Percentiles rank a stretch among this genome's conserved stretches.
These are phyloP conservation scores for Heliconius ismenius DNA, from an alignment of 2,888 invertebrate species.

Conservation along the genomic window DNA sequence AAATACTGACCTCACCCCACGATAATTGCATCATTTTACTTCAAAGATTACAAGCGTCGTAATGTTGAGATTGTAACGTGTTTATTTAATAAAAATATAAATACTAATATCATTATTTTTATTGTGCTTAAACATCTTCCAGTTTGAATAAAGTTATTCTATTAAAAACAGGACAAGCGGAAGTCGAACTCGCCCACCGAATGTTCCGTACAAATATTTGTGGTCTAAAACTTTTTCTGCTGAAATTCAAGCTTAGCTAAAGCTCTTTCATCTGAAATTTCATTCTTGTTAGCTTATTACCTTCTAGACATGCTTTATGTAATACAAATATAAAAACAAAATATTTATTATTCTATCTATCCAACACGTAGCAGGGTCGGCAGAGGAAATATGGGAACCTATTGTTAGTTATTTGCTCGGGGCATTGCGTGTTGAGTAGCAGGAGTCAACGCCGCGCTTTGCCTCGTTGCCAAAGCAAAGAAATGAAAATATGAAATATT, in stretches of 20 bases:
- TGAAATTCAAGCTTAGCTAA: too few species aligned
- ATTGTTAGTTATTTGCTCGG: not conserved
- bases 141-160: not conserved
- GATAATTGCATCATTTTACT: slow-evolving; percentile 26
- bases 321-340: too few species aligned
- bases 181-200: too few species aligned
- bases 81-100: not conserved
- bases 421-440: not conserved
- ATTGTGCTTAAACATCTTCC: not conserved
- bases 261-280: too few species aligned
- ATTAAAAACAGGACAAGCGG: too few species aligned
- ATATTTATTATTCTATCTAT: too few species aligned
- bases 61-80: slow-evolving; percentile 4
- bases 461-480: not conserved
- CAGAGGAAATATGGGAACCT: not conserved
- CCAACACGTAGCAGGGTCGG: too few species aligned
- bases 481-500: not conserved
- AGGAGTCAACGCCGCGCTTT: not conserved
- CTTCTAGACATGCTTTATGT: too few species aligned
- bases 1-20: not conserved
- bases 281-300: too few species aligned
- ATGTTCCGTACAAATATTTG: too few species aligned
- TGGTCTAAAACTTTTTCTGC: too few species aligned
- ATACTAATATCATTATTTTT: not conserved
- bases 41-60: slow-evolving; percentile 21